Evolutionary conservation across 2,113 vertebrate genomes (phyloP).

Genomic region (Ameiurus melas): DNA sequence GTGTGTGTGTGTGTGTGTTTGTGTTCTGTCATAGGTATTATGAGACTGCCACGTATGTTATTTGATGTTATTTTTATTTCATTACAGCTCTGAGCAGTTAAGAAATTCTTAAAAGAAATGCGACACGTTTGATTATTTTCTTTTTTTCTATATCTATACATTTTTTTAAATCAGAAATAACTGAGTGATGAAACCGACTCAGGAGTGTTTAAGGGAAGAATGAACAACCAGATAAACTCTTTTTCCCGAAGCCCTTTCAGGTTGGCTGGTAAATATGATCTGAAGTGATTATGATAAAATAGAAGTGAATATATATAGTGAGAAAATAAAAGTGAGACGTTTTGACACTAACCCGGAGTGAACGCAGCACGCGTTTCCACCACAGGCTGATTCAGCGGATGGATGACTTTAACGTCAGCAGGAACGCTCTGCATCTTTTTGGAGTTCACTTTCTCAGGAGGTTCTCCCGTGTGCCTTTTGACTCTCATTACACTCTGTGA

Average conservation of each 20-base stretch:
- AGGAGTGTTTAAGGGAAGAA: not conserved
- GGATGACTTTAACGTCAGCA: slow-evolving; percentile 77
- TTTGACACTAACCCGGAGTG: slow-evolving; percentile 57
- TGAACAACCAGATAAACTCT: not conserved
- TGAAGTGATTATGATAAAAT: not conserved
- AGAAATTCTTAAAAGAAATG: not conserved
- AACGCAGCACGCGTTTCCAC: slow-evolving; percentile 37
- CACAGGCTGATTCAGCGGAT: slow-evolving; percentile 75
- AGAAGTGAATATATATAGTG: not conserved
- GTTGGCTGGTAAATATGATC: not conserved
- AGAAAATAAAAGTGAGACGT: not conserved
- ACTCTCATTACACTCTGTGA: slow-evolving; percentile 75
- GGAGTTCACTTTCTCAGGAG: slow-evolving; percentile 70
- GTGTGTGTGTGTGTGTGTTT: not conserved
- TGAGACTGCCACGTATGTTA: not conserved
- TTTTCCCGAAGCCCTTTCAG: not conserved
- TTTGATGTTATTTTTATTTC: not conserved
- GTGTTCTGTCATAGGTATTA: not conserved
- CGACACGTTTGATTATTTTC: not conserved
- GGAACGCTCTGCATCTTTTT: slow-evolving; percentile 68
- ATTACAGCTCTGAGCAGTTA: not conserved
- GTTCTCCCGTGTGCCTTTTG: slow-evolving; percentile 81
- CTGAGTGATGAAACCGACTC: not conserved
- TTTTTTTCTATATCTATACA: not conserved
- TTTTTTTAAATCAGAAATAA: not conserved